Base-by-base conservation (phyloP, 2,888 invertebrate genomes). In the Odontothrips loti region DNA sequence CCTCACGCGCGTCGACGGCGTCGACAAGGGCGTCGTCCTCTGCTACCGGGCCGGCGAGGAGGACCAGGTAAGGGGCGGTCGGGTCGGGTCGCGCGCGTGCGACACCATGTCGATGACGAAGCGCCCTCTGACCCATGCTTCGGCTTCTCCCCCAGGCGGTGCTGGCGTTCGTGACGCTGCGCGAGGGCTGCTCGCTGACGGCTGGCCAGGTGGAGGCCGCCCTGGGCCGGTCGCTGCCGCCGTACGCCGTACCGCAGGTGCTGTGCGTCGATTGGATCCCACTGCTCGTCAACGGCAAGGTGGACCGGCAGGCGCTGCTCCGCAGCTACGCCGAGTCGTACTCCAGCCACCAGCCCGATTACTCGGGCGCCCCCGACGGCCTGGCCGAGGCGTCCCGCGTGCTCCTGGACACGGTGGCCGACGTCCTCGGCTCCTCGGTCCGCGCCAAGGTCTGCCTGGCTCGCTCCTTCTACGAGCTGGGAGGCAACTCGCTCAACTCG, bases 401-500 rank as follows among this genome's bases (percentile, higher is more conserved):
- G 27, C 89, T 96, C 0, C 93, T 96, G 85, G 91, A 92, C 85
- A 94, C 94, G 0, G 91, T 96, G 0, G 93, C 93, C 0, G 90
- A 91, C 2, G 93, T 95, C 0, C 90, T 88, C 43, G 86, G 86
- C 8, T 83, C 84, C n/a, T 90, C 93, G 0, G 89, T 90, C 0
- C 88, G 94, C 68, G 89, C 91, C 0, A 90, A 90, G 0, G 87
- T 95, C 11, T 90, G 91, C 0, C 85, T 91, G 0, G 88, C 91
- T 27, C 91, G 93, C 0, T 85, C 95, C 84, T 96, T 96, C 87
- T 96, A 94, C 86, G 93, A 94, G 84, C 89, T 96, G 75, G 96
- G 96, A 1, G 96, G 96, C 17, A 95, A 96, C 86, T 96, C 96
- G 0, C 89, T 96, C 29, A 96, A 96, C 86, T 95, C 96, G 0